Base-by-base conservation (phyloP, 2,888 invertebrate genomes). In the Cosmopolites sordidus region DNA sequence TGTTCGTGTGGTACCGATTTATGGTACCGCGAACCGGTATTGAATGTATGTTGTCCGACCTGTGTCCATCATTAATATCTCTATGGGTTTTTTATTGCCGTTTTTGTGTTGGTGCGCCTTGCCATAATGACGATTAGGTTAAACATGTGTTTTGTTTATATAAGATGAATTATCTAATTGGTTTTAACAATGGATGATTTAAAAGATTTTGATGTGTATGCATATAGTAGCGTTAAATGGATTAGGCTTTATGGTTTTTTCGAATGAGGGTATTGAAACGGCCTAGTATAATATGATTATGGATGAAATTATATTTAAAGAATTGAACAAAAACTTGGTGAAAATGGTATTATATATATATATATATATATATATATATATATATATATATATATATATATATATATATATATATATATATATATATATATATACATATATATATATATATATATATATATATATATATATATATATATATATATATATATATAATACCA, bases 1-100 rank as follows among this genome's bases (percentile, higher is more conserved):
- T 16, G 45, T 42, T 46, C 47, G 18, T 47, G 51, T 38, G 41
- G 38, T 46, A 37, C 37, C 40, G 41, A 51, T 51, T 51, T 51
- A 51, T 47, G 42, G 22, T 38, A 43, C 43, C 22, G 37, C 40
- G 27, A 29, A 18, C 27, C 18, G 15, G 22, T 40, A 47, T 47
- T 39, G 33, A 33, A 9, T 38, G 47, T 47, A 47, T 29, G 27
- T 16, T 39, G 47, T 47, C 16, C 47, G 39, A 37, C 47, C 39
- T 27, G 39, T 39, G 47, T 47, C 29, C 47, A 47, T 47, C 47
- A 47, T 47, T 47, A 47, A 47, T 47, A 47, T 47, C 39, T 15
- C 47, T 15, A 47, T 40, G 39, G 47, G 39, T 29, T 37, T 47
- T 47, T 39, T 16, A 47, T 18, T 40, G 33, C 33, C n/a, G 33